Percentiles rank a stretch among this genome's conserved stretches.
phyloP scores from a whole-genome alignment of 2,113 vertebrate species.

The Anhinga rufa region DNA sequence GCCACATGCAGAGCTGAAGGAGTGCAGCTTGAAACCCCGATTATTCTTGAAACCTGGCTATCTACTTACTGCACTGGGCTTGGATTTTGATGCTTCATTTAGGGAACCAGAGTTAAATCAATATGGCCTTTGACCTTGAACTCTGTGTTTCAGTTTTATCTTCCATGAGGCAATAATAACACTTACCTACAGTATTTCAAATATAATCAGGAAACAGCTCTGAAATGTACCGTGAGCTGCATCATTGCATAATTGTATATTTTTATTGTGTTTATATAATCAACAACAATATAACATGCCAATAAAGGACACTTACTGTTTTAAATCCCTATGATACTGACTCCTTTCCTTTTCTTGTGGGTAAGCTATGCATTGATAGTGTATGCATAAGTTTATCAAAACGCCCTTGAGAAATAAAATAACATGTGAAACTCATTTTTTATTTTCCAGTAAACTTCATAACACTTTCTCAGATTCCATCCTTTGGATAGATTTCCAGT shows the following conservation, averaged over 20 bases:
- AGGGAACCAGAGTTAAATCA: neutral
- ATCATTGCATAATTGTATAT: neutral
- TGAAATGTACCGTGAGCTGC: neutral
- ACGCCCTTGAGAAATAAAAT: slow-evolving; percentile 72
- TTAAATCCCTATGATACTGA: neutral
- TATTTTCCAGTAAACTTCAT: slow-evolving; percentile 70
- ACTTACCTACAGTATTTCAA: neutral
- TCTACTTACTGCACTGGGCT: neutral
- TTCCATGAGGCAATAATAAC: neutral
- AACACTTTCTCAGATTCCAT: slow-evolving; percentile 54
- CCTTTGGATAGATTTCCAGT: slow-evolving; percentile 65
- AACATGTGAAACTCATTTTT: slow-evolving; percentile 65
- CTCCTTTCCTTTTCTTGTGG: neutral
- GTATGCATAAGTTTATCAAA: slow-evolving; percentile 62
- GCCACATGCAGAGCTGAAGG: neutral
- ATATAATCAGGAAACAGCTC: neutral
- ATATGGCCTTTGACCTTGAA: neutral
- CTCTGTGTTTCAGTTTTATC: neutral
- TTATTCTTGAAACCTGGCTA: neutral
- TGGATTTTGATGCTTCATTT: neutral
- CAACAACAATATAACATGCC: neutral
- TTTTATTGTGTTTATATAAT: neutral
- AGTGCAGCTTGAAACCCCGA: neutral
- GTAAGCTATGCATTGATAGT: neutral
- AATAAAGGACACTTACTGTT: slow-evolving; percentile 15